phyloP scores from a whole-genome alignment of 2,888 invertebrate species.

The Zonitis immaculata region DNA sequence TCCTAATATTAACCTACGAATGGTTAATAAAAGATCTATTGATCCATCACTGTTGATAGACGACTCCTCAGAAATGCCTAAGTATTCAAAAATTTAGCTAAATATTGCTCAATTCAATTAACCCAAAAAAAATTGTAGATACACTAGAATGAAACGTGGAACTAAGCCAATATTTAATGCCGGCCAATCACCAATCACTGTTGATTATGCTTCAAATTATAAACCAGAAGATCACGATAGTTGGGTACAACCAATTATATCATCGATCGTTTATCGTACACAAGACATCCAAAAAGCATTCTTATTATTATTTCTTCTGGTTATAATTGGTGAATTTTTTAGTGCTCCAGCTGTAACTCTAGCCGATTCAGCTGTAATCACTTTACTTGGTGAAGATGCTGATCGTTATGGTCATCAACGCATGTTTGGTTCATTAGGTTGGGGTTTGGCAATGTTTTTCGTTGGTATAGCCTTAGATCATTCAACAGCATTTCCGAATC shows the following conservation, averaged over 20 bases:
- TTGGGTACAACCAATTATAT: conserved; percentile 88
- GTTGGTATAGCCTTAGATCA: conserved; percentile 95
- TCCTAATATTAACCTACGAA: conserved; percentile 51
- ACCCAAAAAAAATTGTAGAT: conserved; percentile 28
- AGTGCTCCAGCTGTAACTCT: conserved; percentile 93
- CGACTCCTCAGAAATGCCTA: conserved; percentile 17
- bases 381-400: conserved; percentile 81
- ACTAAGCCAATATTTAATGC: conserved; percentile 44
- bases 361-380: conserved; percentile 88
- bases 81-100: no score
- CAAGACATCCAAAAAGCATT: conserved; percentile 93
- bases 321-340: conserved; percentile 96
- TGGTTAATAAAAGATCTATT: conserved; percentile 53
- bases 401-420: conserved; percentile 93
- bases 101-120: no score
- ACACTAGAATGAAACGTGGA: conserved; percentile 47
- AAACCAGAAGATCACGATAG: conserved; percentile 62
- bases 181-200: conserved; percentile 70
- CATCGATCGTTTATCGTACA: conserved; percentile 85
- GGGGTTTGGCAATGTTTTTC: conserved; percentile 99
- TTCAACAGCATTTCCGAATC: conserved; percentile 90
- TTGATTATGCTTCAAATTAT: conserved; percentile 73
- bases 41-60: no score
- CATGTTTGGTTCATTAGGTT: conserved; percentile 88
- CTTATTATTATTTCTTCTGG: conserved; percentile 85